A percentile compares a stretch with the other conserved stretches of the same genome.
Conservation (phyloP, 2,113 vertebrate genomes). For the Astatotilapia flaviijosephi region DNA sequence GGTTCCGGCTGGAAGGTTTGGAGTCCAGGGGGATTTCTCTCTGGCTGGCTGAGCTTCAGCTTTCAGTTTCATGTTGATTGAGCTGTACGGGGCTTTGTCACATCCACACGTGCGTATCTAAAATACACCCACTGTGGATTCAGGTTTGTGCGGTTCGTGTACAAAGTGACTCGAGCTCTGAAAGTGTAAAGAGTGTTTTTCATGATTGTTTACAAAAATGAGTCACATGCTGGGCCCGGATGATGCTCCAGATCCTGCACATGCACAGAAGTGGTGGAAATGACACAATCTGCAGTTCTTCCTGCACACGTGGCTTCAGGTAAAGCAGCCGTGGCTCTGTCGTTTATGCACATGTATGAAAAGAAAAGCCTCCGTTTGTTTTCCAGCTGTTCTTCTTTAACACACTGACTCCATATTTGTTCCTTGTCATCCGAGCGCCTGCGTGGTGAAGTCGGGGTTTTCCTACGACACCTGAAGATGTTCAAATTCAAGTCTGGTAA, state of each 20-base stretch:
- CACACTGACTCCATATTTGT: not conserved
- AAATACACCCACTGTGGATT: not conserved
- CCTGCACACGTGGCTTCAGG: not conserved
- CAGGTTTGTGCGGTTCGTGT: not conserved
- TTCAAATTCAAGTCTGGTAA: not conserved
- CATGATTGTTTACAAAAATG: not conserved
- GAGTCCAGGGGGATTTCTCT: not conserved
- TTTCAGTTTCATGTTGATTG: not conserved
- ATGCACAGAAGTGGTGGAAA: not conserved
- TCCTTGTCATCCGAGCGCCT: fast-evolving
- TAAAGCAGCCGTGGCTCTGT: not conserved
- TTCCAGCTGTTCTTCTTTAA: not conserved
- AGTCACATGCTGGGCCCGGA: not conserved
- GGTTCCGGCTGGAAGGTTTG: not conserved
- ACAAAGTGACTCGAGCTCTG: not conserved
- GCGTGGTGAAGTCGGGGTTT: not conserved
- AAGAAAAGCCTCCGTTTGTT: not conserved
- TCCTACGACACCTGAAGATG: not conserved
- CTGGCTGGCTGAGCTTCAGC: not conserved
- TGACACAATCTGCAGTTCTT: not conserved
- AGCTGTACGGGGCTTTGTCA: not conserved
- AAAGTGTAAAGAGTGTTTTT: not conserved
- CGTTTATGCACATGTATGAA: not conserved
- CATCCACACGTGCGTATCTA: not conserved
- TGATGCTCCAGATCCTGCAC: fast-evolving